Percentiles rank a stretch among this genome's conserved stretches.
Conservation (phyloP, 2,888 invertebrate species). For the Lasioglossum leucozonium region DNA sequence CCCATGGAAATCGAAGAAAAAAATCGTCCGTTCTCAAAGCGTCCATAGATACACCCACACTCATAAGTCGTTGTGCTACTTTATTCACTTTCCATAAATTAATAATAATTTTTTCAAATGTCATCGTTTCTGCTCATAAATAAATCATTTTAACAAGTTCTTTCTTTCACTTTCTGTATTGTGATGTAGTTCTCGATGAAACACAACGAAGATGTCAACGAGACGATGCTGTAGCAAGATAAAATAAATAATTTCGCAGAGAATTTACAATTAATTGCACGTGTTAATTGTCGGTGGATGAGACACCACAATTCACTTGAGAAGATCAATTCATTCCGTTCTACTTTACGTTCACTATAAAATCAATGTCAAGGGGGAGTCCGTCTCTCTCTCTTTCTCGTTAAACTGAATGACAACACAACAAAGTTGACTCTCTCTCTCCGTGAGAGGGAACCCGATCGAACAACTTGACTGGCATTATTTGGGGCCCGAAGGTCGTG, state of each 20-base stretch:
- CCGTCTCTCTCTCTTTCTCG: conserved; percentile 34
- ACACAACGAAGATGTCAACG: neutral
- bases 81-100: no score
- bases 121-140: neutral
- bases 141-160: no score
- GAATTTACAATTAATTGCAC: neutral
- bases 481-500: conserved; percentile 64
- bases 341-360: neutral
- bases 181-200: neutral
- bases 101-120: neutral
- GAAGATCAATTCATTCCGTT: neutral
- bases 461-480: conserved; percentile 62
- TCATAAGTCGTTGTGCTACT: neutral
- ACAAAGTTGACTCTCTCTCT: conserved; percentile 43
- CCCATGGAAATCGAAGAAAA: conserved; percentile 58
- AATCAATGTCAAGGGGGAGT: neutral
- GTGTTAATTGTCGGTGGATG: neutral
- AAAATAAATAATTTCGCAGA: neutral
- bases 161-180: no score
- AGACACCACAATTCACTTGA: neutral
- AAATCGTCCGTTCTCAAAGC: conserved; percentile 23
- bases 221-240: neutral
- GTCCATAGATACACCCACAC: neutral
- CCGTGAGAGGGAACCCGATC: conserved; percentile 36
- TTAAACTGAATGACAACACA: conserved; percentile 70